These are phyloP conservation scores for Oophaga pumilio DNA, from an alignment of 2,113 vertebrate species.

Conservation along the genomic window DNA sequence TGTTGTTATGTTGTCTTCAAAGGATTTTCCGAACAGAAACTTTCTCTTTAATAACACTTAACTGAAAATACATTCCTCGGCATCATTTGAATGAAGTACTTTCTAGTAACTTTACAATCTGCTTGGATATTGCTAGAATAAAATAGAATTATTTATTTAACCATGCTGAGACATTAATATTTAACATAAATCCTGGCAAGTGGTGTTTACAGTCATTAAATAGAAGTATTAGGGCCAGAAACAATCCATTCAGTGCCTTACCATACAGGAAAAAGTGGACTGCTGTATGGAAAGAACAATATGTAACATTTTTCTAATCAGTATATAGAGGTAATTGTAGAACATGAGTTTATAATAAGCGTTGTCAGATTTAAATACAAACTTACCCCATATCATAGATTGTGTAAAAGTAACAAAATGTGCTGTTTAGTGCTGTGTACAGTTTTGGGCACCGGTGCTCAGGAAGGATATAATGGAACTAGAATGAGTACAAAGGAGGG, in stretches of 20 bases:
- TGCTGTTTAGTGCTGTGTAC: too few relatives aligned
- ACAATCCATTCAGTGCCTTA: not conserved
- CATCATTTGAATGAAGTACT: not conserved
- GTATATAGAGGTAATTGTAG: not conserved
- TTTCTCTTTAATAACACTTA: not conserved
- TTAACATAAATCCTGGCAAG: not conserved
- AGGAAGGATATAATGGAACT: too few relatives aligned
- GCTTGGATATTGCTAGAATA: not conserved
- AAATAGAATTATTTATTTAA: not conserved
- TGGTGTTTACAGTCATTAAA: not conserved
- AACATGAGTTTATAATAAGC: not conserved
- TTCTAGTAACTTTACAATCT: not conserved
- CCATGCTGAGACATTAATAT: not conserved
- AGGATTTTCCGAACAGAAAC: conserved; percentile 13
- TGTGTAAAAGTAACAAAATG: too few relatives aligned
- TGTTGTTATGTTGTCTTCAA: not conserved
- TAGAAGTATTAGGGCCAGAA: not conserved
- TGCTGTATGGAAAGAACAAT: not conserved
- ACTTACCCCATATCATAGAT: too few relatives aligned
- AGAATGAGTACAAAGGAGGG: too few relatives aligned
- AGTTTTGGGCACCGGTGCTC: too few relatives aligned
- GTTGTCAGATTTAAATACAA: too few relatives aligned
- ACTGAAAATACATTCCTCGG: not conserved
- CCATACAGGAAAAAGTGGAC: not conserved
- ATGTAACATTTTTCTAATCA: not conserved